Conservation (phyloP, 2,888 invertebrate genomes). For the Pecten maximus region DNA sequence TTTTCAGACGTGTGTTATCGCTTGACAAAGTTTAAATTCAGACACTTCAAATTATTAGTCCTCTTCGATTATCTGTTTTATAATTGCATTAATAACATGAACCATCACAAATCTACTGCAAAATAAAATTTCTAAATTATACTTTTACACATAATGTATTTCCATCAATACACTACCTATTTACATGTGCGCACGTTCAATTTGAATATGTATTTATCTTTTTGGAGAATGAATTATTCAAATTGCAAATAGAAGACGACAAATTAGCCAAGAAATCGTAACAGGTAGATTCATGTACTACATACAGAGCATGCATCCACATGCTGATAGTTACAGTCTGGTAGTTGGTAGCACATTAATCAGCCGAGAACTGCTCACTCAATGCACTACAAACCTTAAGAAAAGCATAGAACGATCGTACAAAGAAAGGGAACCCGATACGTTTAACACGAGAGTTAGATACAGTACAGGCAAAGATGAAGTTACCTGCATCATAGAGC, state of each 20-base stretch:
- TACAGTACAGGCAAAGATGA: too few species aligned
- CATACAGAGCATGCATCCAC: neutral
- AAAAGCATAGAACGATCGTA: too few species aligned
- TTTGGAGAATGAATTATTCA: neutral
- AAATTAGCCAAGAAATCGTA: neutral
- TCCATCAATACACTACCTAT: neutral
- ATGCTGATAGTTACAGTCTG: neutral
- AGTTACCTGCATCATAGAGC: too few species aligned
- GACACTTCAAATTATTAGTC: neutral
- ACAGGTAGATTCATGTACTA: neutral
- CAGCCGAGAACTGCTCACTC: too few species aligned
- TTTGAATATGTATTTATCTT: neutral
- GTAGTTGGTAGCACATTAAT: too few species aligned
- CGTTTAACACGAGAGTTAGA: too few species aligned
- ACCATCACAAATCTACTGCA: neutral
- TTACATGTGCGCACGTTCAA: neutral
- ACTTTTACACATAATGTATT: neutral
- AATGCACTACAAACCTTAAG: too few species aligned
- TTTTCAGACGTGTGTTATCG: neutral
- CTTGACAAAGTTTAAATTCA: too few species aligned
- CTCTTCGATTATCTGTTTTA: too few species aligned
- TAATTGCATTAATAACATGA: neutral
- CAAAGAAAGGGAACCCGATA: too few species aligned
- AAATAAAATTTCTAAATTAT: neutral
- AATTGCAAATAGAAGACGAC: neutral